phyloP scores from a whole-genome alignment of 2,797 vertebrate species.

The Platalea minor region DNA sequence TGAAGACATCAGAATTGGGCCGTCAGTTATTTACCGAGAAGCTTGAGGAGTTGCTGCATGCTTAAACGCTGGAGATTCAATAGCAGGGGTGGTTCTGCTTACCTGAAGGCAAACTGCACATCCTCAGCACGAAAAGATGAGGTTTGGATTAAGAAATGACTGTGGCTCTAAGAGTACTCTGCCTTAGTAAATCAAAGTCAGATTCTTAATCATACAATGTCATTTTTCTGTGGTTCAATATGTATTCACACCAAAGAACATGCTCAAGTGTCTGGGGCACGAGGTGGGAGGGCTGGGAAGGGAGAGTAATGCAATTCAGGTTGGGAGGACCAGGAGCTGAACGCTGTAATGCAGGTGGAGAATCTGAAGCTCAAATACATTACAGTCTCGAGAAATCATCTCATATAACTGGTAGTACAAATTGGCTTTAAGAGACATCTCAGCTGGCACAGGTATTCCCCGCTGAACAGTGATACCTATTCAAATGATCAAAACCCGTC shows the following conservation, averaged over 20 bases:
- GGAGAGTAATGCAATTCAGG: neutral
- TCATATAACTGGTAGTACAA: slow-evolving; percentile 64
- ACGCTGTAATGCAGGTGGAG: neutral
- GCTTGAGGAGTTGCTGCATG: neutral
- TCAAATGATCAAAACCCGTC: slow-evolving; percentile 76
- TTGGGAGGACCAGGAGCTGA: slow-evolving; percentile 6
- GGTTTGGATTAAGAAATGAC: neutral
- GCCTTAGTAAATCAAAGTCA: neutral
- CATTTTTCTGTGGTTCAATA: neutral
- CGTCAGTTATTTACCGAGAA: neutral
- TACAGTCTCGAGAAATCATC: slow-evolving; percentile 61
- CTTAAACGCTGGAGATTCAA: neutral
- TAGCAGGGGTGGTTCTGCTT: neutral
- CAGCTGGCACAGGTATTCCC: slow-evolving; percentile 69
- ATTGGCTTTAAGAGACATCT: slow-evolving; percentile 74
- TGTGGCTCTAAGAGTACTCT: neutral
- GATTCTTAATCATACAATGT: neutral
- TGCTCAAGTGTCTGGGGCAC: neutral
- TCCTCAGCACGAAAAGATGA: neutral
- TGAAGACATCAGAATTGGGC: neutral
- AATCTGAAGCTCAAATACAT: slow-evolving; percentile 48
- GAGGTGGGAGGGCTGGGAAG: neutral
- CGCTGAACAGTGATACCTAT: slow-evolving; percentile 67
- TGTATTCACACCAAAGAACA: neutral
- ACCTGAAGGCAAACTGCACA: neutral